Evolutionary conservation across 1,140 invertebrate species (phyloP), one percentile per base, ranked within the genome.

Genomic region (Drosophila cardini): DNA sequence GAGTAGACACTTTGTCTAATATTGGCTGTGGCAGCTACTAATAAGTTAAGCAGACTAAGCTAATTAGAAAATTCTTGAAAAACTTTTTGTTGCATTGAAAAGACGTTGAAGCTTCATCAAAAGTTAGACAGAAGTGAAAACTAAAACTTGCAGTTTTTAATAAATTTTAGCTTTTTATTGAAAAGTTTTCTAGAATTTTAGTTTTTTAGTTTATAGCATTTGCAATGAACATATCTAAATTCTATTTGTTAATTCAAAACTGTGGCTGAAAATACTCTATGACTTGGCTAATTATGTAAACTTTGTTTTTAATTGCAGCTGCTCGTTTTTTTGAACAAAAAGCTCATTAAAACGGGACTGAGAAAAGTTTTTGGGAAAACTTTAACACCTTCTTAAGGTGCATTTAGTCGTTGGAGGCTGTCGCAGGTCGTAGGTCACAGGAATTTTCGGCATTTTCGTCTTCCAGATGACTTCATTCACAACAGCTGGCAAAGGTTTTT

Each of bases 341-440:
- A 86, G 78, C 81, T 85, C 82, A 85, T 85, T 85, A 82, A 86
- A 85, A 85, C 68, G 52, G 72, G 68, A 70, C 78, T 60, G 69
- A 58, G 15, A 55, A 55, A 76, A 53, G 52, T 58, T 87, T 75
- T 64, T 34, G 40, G 30, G 58, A 63, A 69, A 85, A 86, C 63
- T 87, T 86, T 63, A 48, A 62, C 83, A 87, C 70, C 83, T 82
- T 72, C 57, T 74, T 58, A 74, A 52, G 74, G 48, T 74, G 81
- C 70, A 79, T 78, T 52, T 42, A 52, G 4, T 48, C 21, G 55
- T 32, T 56, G 61, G 61, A 43, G 58, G 38, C 62, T 53, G 58
- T 78, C 52, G 38, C 34, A 36, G 72, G 76, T 46, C n/a, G 45
- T 30, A n/a, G 18, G 36, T 40, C 36, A 40, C 36, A 40, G 36